phyloP scores from a whole-genome alignment of 1,140 invertebrate species.

The Leptoteleia sp. region DNA sequence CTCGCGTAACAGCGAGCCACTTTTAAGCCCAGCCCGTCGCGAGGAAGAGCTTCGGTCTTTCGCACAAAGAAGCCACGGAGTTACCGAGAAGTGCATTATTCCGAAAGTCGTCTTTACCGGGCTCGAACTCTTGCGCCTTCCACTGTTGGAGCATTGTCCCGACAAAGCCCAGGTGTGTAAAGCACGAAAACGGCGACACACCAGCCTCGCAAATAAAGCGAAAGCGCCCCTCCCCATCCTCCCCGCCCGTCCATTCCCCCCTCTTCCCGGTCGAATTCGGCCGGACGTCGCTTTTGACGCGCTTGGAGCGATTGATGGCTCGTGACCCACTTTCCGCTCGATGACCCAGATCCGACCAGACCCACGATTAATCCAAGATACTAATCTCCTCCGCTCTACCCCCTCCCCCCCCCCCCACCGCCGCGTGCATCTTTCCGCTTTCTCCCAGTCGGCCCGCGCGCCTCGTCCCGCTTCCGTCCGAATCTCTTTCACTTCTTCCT shows the following conservation, averaged over 20 bases:
- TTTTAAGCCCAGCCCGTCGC: no score
- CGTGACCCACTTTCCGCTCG: constrained; percentile 74
- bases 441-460: constrained; percentile 21
- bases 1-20: constrained; percentile 1
- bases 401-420: constrained; percentile 14
- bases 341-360: constrained; percentile 62
- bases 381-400: no score
- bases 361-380: constrained; percentile 70
- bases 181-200: no score
- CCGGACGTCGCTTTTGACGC: constrained; percentile 48
- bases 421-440: constrained; percentile 57
- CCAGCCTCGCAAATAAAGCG: constrained; percentile 24
- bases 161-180: no score
- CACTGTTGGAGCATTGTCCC: no score
- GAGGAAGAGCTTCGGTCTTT: not conserved
- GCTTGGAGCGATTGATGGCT: constrained; percentile 76
- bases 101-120: constrained; percentile 18
- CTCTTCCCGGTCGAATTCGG: constrained; percentile 10
- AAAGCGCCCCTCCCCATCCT: constrained; percentile 7
- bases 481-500: constrained; percentile 53
- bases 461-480: constrained; percentile 40
- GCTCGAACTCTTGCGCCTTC: no score
- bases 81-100: constrained; percentile 28
- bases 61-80: constrained; percentile 12
- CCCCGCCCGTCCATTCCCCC: no score